Evolutionary conservation across 2,797 vertebrate genomes (phyloP).

Genomic region (Geotria australis): DNA sequence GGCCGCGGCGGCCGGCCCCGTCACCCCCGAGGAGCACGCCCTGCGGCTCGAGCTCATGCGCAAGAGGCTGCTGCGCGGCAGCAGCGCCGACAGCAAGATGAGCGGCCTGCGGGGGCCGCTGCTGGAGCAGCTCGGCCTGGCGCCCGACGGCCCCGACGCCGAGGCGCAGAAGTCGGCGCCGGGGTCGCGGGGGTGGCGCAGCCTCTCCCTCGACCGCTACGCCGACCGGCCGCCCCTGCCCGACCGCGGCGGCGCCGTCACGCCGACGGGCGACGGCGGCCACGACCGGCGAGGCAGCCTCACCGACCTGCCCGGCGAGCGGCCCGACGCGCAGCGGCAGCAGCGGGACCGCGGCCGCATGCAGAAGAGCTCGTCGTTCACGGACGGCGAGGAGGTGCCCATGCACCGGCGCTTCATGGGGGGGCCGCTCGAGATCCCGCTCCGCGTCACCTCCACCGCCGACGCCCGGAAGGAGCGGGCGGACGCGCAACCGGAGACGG

Average conservation of each 20-base stretch:
- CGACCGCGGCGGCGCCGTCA: too few relatives aligned
- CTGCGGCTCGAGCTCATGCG: slow-evolving; percentile 70
- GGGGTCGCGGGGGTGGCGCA: background rate
- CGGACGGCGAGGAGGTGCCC: slow-evolving; percentile 58
- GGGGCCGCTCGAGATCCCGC: slow-evolving; percentile 65
- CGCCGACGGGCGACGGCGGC: too few relatives aligned
- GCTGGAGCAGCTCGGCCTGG: slow-evolving; percentile 50
- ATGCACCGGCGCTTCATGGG: slow-evolving; percentile 46
- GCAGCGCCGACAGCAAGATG: slow-evolving; percentile 51
- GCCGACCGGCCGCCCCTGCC: slow-evolving; percentile 7
- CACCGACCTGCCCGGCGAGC: too few relatives aligned
- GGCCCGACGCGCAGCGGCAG: too few relatives aligned
- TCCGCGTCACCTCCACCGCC: too few relatives aligned
- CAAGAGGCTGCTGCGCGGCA: slow-evolving; percentile 46
- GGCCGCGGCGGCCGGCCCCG: background rate
- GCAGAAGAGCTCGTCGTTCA: slow-evolving; percentile 81
- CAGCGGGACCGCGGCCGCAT: slow-evolving; percentile 5
- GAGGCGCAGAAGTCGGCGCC: slow-evolving; percentile 8
- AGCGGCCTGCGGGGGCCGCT: slow-evolving; percentile 72
- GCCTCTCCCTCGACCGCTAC: slow-evolving; percentile 14
- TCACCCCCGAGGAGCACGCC: slow-evolving; percentile 30
- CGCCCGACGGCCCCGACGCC: slow-evolving; percentile 11
- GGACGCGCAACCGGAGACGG: slow-evolving; percentile 24
- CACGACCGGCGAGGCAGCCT: too few relatives aligned
- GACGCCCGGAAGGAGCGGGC: slow-evolving; percentile 8